These are phyloP conservation scores for Phataginus tetradactyla DNA, from an alignment of 2,797 vertebrate genomes.

Conservation along the genomic window DNA sequence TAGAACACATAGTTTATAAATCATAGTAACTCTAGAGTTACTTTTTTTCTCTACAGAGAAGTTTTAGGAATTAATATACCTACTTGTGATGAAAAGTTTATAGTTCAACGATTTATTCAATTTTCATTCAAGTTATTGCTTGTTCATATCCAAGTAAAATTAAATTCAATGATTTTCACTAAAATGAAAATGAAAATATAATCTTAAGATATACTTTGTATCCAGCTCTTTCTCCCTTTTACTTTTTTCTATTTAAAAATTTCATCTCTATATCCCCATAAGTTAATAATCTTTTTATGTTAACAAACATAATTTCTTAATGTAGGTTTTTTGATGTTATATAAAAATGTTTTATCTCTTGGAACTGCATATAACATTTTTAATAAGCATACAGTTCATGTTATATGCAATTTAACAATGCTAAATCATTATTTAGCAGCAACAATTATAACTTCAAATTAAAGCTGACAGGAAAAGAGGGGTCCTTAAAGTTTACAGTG, in stretches of 20 bases:
- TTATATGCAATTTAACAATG: background rate
- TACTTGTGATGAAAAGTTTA: background rate
- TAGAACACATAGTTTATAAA: background rate
- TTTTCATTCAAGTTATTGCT: background rate
- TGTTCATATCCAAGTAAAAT: background rate
- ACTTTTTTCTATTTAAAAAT: background rate
- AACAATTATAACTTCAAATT: slow-evolving; percentile 27
- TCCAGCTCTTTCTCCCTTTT: background rate
- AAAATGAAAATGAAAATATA: background rate
- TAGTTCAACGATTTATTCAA: background rate
- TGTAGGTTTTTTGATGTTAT: background rate
- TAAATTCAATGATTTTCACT: background rate
- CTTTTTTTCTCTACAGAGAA: background rate
- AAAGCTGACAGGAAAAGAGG: background rate
- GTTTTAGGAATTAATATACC: background rate
- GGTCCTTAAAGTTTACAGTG: fast-evolving
- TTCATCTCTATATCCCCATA: background rate
- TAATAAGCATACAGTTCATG: background rate
- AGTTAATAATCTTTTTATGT: background rate
- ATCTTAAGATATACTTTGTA: background rate
- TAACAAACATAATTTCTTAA: background rate
- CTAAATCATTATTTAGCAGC: background rate
- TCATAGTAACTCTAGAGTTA: background rate
- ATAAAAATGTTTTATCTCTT: background rate
- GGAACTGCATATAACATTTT: background rate